phyloP scores from a whole-genome alignment of 2,113 vertebrate species.

The Petroica traversi region DNA sequence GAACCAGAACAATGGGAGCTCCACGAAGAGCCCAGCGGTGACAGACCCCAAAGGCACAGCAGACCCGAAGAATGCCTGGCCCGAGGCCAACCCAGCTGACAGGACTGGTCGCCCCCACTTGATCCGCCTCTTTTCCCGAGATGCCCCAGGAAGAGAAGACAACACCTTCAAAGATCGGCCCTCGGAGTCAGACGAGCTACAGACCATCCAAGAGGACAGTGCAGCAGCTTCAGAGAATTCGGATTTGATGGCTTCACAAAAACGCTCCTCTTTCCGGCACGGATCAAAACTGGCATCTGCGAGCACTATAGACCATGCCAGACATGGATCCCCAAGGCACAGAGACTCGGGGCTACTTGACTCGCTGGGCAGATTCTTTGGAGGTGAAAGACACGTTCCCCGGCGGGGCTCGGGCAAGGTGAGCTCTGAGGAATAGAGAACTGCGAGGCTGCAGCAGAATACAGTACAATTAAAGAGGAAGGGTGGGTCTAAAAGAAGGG shows the following conservation, averaged over 20 bases:
- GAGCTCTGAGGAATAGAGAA: slow-evolving; percentile 82
- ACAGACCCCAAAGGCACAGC: slow-evolving; percentile 90
- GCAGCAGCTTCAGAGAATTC: slow-evolving; percentile 83
- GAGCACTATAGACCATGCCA: slow-evolving; percentile 88
- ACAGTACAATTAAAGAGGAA: slow-evolving; percentile 21
- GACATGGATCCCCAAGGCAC: slow-evolving; percentile 84
- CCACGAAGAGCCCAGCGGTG: slow-evolving; percentile 88
- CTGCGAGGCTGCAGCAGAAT: slow-evolving; percentile 34
- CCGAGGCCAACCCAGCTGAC: slow-evolving; percentile 86
- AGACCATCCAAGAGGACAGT: slow-evolving; percentile 96
- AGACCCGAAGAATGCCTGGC: slow-evolving; percentile 84
- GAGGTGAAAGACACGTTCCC: slow-evolving; percentile 88
- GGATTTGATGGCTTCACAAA: slow-evolving; percentile 88
- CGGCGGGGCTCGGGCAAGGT: slow-evolving; percentile 95
- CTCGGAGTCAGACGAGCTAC: slow-evolving; percentile 96
- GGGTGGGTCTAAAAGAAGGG: slow-evolving; percentile 42
- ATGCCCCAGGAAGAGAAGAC: slow-evolving; percentile 97
- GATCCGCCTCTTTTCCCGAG: slow-evolving; percentile 99
- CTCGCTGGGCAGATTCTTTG: slow-evolving; percentile 96
- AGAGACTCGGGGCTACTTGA: slow-evolving; percentile 92
- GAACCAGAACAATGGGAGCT: slow-evolving; percentile 92
- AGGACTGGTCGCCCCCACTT: slow-evolving; percentile 91
- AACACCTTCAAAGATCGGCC: slow-evolving; percentile 99
- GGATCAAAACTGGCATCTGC: slow-evolving; percentile 90
- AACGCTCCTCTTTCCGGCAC: slow-evolving; percentile 80